Base-by-base conservation (phyloP, 1,140 invertebrate species). In the Trachymyrmex septentrionalis region DNA sequence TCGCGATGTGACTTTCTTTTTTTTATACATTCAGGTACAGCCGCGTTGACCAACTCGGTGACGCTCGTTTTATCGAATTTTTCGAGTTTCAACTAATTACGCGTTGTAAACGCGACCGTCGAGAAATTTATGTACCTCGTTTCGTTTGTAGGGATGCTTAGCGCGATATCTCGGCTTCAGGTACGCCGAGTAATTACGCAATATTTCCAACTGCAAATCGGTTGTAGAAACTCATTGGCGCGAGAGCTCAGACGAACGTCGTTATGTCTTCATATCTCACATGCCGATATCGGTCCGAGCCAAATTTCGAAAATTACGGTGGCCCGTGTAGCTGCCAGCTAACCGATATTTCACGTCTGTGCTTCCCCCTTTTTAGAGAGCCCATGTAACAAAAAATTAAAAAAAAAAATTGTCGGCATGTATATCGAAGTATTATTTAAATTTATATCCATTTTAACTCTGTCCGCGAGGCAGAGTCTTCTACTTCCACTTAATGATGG, bases 41-140 rank as follows among this genome's bases (percentile, higher is more conserved):
- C 87, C 91, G 90, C 90, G 86, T 50, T 19, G 80, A 12, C 34
- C 50, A 14, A 27, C 9, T 38, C 77, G 88, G 91, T 92, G 89
- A 50, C 75, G 69, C 67, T 81, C 73, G 30, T 67, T 75, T 80
- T 72, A 38, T 71, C 75, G 85, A 88, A 92, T 89, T 90, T 87
- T 89, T 88, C 84, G 86, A 92, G 88, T 92, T 90, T 89, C 90
- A 86, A 66, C 92, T 93, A 93, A 93, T 93, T 93, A 92, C 90
- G 88, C 88, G 87, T 88, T 87, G 92, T 90, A 92, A 92, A 92
- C 69, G 63, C 75, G 86, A 66, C 44, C 72, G 67, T 16, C 61
- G 57, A 82, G 72, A 72, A 91, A 92, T 91, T 92, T 91, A 92
- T 89, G 90, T 87, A 77, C 80, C 89, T 90, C 75, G 69, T 87